Evolutionary conservation across 1,140 invertebrate genomes (phyloP).

Genomic region (Trachymyrmex septentrionalis): DNA sequence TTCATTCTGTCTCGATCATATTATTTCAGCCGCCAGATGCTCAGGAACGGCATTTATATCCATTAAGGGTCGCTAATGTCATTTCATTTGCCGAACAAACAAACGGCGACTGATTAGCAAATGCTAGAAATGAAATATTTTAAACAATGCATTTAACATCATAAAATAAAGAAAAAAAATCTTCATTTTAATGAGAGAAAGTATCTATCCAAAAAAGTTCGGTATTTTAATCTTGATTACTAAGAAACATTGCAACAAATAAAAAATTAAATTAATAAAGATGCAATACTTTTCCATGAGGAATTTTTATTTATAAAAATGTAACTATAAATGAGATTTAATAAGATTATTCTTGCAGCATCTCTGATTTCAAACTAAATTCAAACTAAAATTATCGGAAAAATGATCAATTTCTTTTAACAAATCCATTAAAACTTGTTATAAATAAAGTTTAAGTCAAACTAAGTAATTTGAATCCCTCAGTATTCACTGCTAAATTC

Average conservation of each 20-base stretch:
- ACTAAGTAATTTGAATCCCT: background rate
- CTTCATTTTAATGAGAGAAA: background rate
- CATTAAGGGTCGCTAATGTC: slow-evolving; percentile 45
- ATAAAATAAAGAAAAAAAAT: background rate
- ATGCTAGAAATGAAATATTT: background rate
- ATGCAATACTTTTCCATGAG: background rate
- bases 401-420: background rate
- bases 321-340: background rate
- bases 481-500: too few species aligned
- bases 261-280: background rate
- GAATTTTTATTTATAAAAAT: background rate
- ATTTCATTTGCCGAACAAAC: slow-evolving; percentile 23
- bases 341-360: background rate
- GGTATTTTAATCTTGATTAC: background rate
- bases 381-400: background rate
- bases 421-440: background rate
- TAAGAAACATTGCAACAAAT: background rate
- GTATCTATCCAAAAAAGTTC: background rate
- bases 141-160: slow-evolving; percentile 1
- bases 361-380: background rate
- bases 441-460: slow-evolving; percentile 16
- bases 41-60: slow-evolving; percentile 39
- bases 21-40: slow-evolving; percentile 30
- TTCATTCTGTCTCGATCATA: slow-evolving; percentile 46
- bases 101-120: background rate